Base-by-base conservation (phyloP, 2,888 invertebrate species). In the Leptinotarsa tumamoca region DNA sequence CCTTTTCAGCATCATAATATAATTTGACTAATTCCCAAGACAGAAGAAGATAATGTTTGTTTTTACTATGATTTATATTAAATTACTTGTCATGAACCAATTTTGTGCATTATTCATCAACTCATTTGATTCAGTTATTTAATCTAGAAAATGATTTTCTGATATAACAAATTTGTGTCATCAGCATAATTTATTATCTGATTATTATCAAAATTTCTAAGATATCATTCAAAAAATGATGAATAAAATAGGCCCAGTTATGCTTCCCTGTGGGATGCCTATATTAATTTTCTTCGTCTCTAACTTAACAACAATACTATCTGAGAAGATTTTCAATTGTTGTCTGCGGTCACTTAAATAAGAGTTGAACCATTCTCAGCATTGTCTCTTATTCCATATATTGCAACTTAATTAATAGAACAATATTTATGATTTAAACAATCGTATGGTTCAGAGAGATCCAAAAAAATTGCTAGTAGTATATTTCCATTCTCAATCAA, bases 151-250 rank as follows among this genome's bases (percentile, higher is more conserved):
- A 66, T 66, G 14, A 23, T 33, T 66, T 18, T 66, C 66, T 27
- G 66, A 66, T 33, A 66, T 27, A 66, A 66, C 27, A 66, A 66
- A 66, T 66, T 66, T 33, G 43, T 67, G 17, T 67, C 15, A 67
- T 67, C 27, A 33, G 66, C 43, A 66, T 66, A 66, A 66, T 33
- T 67, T 27, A 43, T 67, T 67, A 67, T 67, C 18, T 67, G 33
- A 33, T 49, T 43, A 18, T 67, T 18, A 13, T 23, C 3, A 67
- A 49, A 23, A 67, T 10, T 23, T 67, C 33, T 33, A 67, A 67
- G n/a, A 67, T 67, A 23, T 67, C 67, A 67, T 43, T 67, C 33
- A 67, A 43, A 67, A 67, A 17, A 67, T 13, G 33, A 67, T 67
- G 15, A 67, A 67, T 27, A 67, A 67, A 23, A 67, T 23, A 7